Evolutionary conservation across 2,888 invertebrate species (phyloP).

Genomic region (Furcula furcula): DNA sequence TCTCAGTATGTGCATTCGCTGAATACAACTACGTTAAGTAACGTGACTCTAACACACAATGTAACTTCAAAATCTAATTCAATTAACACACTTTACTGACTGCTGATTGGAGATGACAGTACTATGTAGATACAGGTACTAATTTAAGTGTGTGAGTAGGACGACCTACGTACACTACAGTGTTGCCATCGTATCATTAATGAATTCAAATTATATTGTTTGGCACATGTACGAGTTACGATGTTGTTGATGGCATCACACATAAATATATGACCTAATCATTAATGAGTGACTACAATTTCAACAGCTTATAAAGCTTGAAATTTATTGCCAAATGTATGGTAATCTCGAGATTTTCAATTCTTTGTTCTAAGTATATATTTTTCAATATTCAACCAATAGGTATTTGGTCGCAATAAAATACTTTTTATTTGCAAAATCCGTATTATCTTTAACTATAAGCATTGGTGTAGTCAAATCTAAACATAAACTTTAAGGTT

Average conservation of each 20-base stretch:
- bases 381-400: too few species aligned
- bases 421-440: too few species aligned
- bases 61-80: constrained; percentile 46
- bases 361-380: too few species aligned
- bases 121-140: constrained; percentile 9
- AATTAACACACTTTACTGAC: constrained; percentile 32
- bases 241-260: constrained; percentile 21
- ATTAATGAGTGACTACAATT: constrained; percentile 31
- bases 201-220: constrained; percentile 44
- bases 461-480: too few species aligned
- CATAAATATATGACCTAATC: constrained; percentile 28
- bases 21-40: constrained; percentile 46
- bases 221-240: constrained; percentile 60
- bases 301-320: constrained; percentile 13
- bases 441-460: too few species aligned
- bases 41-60: constrained; percentile 57
- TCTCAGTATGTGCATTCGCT: constrained; percentile 50
- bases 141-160: constrained; percentile 20
- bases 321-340: background rate
- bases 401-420: too few species aligned
- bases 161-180: constrained; percentile 27
- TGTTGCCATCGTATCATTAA: constrained; percentile 39
- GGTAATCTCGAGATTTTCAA: too few species aligned
- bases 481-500: too few species aligned
- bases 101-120: constrained; percentile 22